Evolutionary conservation across 2,113 vertebrate species (phyloP).

Genomic region (Tauraco erythrolophus): DNA sequence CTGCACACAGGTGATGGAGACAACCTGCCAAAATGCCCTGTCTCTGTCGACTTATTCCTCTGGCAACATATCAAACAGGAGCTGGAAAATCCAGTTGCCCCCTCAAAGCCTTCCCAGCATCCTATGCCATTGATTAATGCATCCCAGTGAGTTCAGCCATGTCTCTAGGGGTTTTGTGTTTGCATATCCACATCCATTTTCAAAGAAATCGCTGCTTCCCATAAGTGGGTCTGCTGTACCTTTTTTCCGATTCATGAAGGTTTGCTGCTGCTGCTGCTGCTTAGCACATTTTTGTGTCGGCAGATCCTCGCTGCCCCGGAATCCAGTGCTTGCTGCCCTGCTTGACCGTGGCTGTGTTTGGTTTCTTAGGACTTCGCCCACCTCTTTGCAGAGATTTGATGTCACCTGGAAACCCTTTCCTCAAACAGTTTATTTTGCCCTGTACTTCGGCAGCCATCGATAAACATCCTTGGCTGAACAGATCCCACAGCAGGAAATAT

Average conservation of each 20-base stretch:
- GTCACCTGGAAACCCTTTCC: not conserved
- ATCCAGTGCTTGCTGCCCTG: not conserved
- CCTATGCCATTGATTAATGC: not conserved
- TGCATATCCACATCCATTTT: not conserved
- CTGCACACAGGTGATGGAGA: accelerated
- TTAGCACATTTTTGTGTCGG: not conserved
- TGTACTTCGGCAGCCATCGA: not conserved
- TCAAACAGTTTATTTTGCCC: not conserved
- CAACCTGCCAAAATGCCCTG: not conserved
- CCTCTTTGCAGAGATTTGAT: not conserved
- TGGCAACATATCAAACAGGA: not conserved
- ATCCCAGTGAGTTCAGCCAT: not conserved
- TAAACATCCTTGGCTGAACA: not conserved
- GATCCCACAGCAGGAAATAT: not conserved
- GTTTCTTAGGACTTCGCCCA: accelerated
- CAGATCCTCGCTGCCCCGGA: not conserved
- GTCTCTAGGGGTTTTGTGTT: not conserved
- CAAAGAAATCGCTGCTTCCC: not conserved
- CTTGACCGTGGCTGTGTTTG: not conserved
- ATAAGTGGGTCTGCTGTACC: not conserved
- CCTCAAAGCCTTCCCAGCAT: not conserved
- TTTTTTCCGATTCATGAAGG: not conserved
- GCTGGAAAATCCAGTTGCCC: not conserved
- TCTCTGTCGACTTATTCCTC: not conserved
- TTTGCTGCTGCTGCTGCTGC: not conserved